Conservation (phyloP, 2,113 vertebrate genomes). For the Spea bombifrons region DNA sequence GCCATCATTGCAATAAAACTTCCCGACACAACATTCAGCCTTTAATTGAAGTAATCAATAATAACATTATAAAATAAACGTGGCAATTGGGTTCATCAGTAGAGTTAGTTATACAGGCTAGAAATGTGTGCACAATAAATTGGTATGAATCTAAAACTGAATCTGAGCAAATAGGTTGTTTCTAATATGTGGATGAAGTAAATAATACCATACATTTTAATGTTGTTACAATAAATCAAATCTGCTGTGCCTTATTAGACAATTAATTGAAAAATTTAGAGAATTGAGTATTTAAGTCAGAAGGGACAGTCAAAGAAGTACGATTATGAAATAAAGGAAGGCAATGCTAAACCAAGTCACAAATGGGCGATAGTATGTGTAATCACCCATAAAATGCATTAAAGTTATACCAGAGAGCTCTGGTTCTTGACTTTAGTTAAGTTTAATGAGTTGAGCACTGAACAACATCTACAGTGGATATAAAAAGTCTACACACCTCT, state of each 20-base stretch:
- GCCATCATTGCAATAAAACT: not conserved
- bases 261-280: not conserved
- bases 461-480: too few relatives aligned
- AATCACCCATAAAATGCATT: too few relatives aligned
- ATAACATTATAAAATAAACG: not conserved
- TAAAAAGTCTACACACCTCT: too few relatives aligned
- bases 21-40: not conserved
- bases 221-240: not conserved
- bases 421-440: too few relatives aligned
- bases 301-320: not conserved
- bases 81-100: not conserved
- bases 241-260: not conserved
- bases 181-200: not conserved
- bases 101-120: not conserved
- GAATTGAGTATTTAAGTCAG: not conserved
- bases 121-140: not conserved
- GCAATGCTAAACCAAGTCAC: too few relatives aligned
- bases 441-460: too few relatives aligned
- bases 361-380: too few relatives aligned
- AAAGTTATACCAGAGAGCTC: too few relatives aligned
- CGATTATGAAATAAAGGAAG: too few relatives aligned
- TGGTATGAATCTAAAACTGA: not conserved
- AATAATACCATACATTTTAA: not conserved
- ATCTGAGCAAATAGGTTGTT: not conserved
- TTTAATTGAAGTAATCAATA: constrained; percentile 1